These are phyloP conservation scores for Siderastrea siderea DNA, from an alignment of 92 coral and sea anemone species.

Conservation along the genomic window DNA sequence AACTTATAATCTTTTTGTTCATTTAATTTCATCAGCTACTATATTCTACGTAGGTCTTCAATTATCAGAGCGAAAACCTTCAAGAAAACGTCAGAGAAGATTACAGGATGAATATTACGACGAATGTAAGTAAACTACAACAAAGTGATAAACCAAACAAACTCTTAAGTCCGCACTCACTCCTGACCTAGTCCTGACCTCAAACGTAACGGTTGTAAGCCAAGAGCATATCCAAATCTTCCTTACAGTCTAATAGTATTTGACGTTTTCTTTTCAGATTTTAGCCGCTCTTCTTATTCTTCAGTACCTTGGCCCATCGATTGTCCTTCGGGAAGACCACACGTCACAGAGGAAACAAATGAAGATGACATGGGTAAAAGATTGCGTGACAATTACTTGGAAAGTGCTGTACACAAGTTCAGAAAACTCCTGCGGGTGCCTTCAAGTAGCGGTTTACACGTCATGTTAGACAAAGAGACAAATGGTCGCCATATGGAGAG, in stretches of 20 bases:
- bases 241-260: background rate
- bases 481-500: background rate
- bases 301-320: background rate
- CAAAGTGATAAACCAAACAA: too few relatives aligned
- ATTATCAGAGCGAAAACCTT: background rate
- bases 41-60: background rate
- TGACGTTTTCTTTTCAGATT: background rate
- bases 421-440: background rate
- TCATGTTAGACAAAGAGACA: background rate
- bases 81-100: background rate
- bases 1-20: too few relatives aligned
- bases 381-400: background rate
- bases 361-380: background rate
- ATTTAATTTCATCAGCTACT: too few relatives aligned
- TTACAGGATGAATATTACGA: background rate
- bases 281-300: background rate
- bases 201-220: too few relatives aligned
- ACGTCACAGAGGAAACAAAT: background rate
- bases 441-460: background rate
- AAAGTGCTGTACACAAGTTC: background rate
- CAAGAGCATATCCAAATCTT: too few relatives aligned
- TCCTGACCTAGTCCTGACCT: too few relatives aligned
- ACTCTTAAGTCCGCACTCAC: too few relatives aligned
- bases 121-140: background rate
- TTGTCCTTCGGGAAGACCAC: conserved; percentile 29